These are phyloP conservation scores for Chrysina gloriosa DNA, from an alignment of 2,888 invertebrate genomes.

Conservation along the genomic window DNA sequence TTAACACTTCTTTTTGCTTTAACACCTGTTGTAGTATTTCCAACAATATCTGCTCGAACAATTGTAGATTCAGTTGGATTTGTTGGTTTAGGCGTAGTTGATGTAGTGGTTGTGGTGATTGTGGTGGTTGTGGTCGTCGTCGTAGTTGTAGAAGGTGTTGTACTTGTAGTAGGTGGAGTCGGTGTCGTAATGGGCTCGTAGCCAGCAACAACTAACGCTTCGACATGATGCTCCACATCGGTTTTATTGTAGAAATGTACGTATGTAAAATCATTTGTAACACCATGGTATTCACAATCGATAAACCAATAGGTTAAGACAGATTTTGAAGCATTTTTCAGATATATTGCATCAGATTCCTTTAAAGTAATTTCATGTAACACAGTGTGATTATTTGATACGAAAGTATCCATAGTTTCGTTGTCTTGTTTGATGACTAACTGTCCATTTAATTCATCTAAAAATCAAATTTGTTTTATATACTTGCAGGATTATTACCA, in stretches of 20 bases:
- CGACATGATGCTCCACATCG: constrained; percentile 72
- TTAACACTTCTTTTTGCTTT: constrained; percentile 47
- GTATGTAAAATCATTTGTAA: constrained; percentile 72
- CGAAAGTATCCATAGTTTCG: constrained; percentile 69
- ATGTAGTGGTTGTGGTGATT: constrained; percentile 45
- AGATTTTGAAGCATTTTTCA: constrained; percentile 68
- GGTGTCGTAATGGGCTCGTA: constrained; percentile 70
- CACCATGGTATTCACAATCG: constrained; percentile 78
- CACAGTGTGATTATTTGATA: constrained; percentile 73
- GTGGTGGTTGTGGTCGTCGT: constrained; percentile 48
- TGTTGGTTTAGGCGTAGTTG: constrained; percentile 46
- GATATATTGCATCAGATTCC: constrained; percentile 71
- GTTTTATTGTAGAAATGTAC: constrained; percentile 73
- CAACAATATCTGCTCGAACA: constrained; percentile 36
- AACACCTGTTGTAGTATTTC: not conserved
- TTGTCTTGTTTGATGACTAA: constrained; percentile 74
- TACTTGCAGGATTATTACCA: not conserved
- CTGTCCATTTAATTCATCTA: constrained; percentile 77
- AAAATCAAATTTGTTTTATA: constrained; percentile 4
- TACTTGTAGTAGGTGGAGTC: constrained; percentile 59
- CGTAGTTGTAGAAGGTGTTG: constrained; percentile 55
- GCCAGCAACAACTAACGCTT: constrained; percentile 78
- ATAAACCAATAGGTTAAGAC: constrained; percentile 82
- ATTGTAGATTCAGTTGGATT: constrained; percentile 37
- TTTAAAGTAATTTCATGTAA: constrained; percentile 71